Conservation (phyloP, 2,797 vertebrate species). For the Chlorospingus flavigularis region DNA sequence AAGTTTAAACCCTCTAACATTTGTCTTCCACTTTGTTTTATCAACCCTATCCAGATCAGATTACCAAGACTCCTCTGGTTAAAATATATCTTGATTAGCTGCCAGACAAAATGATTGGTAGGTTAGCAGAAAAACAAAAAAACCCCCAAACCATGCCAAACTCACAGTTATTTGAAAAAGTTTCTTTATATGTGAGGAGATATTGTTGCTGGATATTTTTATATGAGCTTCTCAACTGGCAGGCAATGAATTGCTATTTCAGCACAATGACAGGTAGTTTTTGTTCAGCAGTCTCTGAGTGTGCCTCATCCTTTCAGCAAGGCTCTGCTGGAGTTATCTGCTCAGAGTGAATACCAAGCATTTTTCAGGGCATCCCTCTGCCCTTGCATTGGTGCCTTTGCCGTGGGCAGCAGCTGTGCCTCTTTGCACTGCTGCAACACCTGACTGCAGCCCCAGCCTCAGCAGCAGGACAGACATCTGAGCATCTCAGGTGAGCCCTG, state of each 20-base stretch:
- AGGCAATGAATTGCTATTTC: background rate
- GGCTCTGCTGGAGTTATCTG: background rate
- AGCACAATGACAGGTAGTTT: background rate
- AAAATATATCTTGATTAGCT: background rate
- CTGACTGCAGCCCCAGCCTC: background rate
- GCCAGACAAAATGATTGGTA: background rate
- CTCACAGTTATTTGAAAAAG: background rate
- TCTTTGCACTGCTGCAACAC: accelerated
- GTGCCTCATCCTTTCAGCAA: background rate
- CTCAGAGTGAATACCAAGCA: background rate
- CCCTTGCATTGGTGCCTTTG: accelerated
- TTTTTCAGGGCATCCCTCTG: background rate
- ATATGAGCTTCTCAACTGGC: background rate
- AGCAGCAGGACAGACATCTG: background rate
- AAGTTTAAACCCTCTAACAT: background rate
- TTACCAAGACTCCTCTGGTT: background rate
- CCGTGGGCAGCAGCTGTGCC: background rate
- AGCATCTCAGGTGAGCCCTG: background rate
- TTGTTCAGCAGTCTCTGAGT: background rate
- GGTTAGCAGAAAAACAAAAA: background rate
- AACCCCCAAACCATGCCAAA: accelerated
- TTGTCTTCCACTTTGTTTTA: background rate
- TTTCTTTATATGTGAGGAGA: background rate
- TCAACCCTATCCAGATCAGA: background rate
- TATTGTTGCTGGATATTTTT: background rate